These are phyloP conservation scores for Marisa cornuarietis DNA, from an alignment of 1,140 invertebrate species.

Conservation along the genomic window DNA sequence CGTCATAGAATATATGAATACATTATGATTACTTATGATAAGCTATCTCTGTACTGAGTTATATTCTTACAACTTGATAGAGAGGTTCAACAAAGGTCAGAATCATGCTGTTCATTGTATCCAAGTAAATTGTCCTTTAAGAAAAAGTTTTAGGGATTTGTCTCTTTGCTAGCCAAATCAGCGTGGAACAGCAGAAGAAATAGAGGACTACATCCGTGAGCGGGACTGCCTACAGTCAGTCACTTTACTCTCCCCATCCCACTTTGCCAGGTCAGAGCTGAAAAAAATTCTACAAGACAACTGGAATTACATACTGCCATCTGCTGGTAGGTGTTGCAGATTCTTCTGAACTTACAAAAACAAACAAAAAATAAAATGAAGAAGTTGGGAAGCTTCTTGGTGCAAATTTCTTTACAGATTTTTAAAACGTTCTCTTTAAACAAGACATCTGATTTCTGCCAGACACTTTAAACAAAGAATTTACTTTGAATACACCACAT, in stretches of 20 bases:
- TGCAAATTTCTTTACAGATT: too few species aligned
- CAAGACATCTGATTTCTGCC: too few species aligned
- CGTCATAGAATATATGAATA: too few species aligned
- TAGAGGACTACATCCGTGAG: conserved; percentile 57
- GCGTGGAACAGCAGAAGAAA: conserved; percentile 50
- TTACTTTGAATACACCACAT: too few species aligned
- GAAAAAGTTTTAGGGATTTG: background rate
- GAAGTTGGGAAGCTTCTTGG: background rate
- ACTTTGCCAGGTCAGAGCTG: conserved; percentile 34
- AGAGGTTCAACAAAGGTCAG: background rate
- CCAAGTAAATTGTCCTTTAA: background rate
- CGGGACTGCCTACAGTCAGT: conserved; percentile 51
- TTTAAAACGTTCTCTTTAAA: too few species aligned
- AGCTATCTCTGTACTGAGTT: background rate
- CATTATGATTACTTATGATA: too few species aligned
- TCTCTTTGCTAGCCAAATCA: conserved; percentile 43
- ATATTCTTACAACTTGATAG: background rate
- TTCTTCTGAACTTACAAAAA: background rate
- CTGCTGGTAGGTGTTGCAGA: background rate
- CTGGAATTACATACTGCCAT: conserved; percentile 39
- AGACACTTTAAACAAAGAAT: too few species aligned
- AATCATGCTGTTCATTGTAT: background rate
- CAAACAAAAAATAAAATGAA: background rate
- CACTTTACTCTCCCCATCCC: conserved; percentile 37
- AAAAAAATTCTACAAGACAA: conserved; percentile 41